phyloP scores from a whole-genome alignment of 92 coral and sea anemone species.

The Zoanthus solanderi region DNA sequence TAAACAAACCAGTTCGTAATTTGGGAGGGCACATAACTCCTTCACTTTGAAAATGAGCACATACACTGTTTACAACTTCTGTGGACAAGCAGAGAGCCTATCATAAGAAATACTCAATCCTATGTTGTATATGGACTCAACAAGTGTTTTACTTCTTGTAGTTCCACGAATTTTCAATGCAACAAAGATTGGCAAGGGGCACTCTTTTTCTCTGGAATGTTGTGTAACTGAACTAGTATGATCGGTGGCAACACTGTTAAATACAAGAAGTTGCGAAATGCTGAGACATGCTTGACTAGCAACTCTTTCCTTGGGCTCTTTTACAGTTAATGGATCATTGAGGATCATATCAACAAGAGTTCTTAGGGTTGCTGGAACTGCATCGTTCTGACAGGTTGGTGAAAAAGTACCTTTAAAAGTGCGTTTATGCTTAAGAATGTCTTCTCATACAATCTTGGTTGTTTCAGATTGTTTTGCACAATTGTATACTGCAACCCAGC shows the following conservation, averaged over 20 bases:
- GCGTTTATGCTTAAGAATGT: constrained; percentile 8
- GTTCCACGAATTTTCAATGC: constrained; percentile 8
- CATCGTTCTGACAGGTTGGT: constrained; percentile 30
- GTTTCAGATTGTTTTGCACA: constrained; percentile 45
- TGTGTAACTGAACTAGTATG: constrained; percentile 27
- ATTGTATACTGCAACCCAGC: constrained; percentile 16
- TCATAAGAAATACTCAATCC: constrained; percentile 16
- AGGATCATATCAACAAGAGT: constrained; percentile 12
- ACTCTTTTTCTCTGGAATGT: constrained; percentile 35
- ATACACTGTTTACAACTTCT: constrained; percentile 35
- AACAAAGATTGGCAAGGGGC: constrained; percentile 1
- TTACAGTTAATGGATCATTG: constrained; percentile 18
- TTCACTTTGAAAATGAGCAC: constrained; percentile 40
- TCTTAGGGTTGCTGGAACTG: constrained; percentile 19
- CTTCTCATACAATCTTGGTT: constrained; percentile 13
- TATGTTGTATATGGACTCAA: constrained; percentile 13
- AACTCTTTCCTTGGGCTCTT: constrained; percentile 15
- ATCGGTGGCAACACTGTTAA: constrained; percentile 34
- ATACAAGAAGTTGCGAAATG: constrained; percentile 50
- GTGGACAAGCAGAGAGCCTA: constrained; percentile 30
- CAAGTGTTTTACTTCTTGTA: constrained; percentile 4
- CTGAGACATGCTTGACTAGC: constrained; percentile 60
- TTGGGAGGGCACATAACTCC: constrained; percentile 50
- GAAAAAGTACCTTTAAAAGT: constrained; percentile 18
- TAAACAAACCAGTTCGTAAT: constrained; percentile 29